A percentile compares a stretch with the other conserved stretches of the same genome.
Evolutionary conservation across 2,113 vertebrate species (phyloP).

Genomic region (Pipa parva): DNA sequence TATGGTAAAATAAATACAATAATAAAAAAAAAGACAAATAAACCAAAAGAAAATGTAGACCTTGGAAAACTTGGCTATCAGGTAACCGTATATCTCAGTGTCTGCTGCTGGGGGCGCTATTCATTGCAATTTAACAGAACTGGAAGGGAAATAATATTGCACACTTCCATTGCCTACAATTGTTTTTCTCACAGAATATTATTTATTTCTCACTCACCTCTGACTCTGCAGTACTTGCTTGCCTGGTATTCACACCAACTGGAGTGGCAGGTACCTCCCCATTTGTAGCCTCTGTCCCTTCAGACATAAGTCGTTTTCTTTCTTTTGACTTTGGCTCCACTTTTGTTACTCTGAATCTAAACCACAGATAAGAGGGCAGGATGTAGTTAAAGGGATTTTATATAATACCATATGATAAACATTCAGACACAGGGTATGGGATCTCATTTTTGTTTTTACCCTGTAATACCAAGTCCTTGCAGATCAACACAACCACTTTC

Average conservation of each 20-base stretch:
- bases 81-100: neutral
- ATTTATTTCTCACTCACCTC: constrained; percentile 63
- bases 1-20: too few species aligned
- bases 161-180: neutral
- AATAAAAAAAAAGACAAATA: neutral
- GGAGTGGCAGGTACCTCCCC: constrained; percentile 65
- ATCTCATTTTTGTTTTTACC: too few species aligned
- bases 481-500: too few species aligned
- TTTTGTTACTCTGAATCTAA: constrained; percentile 91
- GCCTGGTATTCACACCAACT: constrained; percentile 45
- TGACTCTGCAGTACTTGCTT: constrained; percentile 57
- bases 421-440: too few species aligned
- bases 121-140: too few species aligned
- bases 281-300: constrained; percentile 57
- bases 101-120: too few species aligned
- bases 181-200: neutral
- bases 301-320: constrained; percentile 68
- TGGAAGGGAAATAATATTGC: neutral
- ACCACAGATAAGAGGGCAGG: too few species aligned
- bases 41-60: neutral
- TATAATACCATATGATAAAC: too few species aligned
- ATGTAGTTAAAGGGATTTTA: too few species aligned
- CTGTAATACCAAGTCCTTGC: too few species aligned
- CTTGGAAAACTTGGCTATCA: neutral
- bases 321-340: constrained; percentile 75